A percentile compares a stretch with the other conserved stretches of the same genome.
Conservation (phyloP, 2,888 invertebrate genomes). For the Luffia ferchaultella region DNA sequence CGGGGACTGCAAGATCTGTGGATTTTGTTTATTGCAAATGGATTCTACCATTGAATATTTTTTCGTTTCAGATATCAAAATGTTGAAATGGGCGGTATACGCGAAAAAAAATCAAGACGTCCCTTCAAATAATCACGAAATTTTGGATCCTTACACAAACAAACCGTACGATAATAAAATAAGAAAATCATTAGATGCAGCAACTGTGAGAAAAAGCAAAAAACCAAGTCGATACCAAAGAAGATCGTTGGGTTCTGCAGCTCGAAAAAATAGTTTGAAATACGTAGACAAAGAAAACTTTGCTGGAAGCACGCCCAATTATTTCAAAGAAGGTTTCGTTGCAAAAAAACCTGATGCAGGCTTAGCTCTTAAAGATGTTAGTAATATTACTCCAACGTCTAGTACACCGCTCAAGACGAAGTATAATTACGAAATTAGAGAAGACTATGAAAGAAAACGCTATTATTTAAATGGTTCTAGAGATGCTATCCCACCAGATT, state of each 20-base stretch:
- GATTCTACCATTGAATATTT: too few species aligned
- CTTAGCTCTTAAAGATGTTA: constrained; percentile 64
- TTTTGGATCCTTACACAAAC: constrained; percentile 24
- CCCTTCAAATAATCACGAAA: constrained; percentile 24
- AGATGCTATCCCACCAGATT: constrained; percentile 40
- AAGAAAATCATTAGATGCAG: constrained; percentile 45
- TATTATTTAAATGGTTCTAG: constrained; percentile 33
- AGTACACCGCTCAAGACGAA: constrained; percentile 34
- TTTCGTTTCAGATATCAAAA: constrained; percentile 52
- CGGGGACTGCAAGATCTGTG: too few species aligned
- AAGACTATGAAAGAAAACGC: constrained; percentile 34
- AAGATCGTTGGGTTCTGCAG: constrained; percentile 42
- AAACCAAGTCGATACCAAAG: constrained; percentile 56
- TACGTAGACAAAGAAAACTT: constrained; percentile 53
- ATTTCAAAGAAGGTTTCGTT: constrained; percentile 64
- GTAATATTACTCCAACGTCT: constrained; percentile 67
- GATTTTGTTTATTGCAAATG: too few species aligned
- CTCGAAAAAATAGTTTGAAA: constrained; percentile 40
- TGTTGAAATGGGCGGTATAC: constrained; percentile 72
- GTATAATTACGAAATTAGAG: neutral
- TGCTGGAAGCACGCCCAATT: constrained; percentile 66
- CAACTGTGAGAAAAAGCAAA: constrained; percentile 48
- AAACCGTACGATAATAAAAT: constrained; percentile 26
- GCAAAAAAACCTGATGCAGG: constrained; percentile 55
- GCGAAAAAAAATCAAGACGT: constrained; percentile 50